phyloP scores from a whole-genome alignment of 1,140 invertebrate species.

The Aphelinus certus region DNA sequence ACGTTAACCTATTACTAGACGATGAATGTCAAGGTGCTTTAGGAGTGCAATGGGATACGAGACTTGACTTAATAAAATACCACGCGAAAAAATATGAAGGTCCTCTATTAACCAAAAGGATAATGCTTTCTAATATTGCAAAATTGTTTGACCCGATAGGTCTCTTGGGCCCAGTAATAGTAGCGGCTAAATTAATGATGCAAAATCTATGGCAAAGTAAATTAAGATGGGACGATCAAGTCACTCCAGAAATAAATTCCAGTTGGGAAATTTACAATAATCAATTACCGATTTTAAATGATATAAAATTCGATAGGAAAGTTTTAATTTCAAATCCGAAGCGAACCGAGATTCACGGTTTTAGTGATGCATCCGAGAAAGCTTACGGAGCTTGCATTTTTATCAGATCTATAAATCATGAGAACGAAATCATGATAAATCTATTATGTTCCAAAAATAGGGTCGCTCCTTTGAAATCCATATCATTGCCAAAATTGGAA shows the following conservation, averaged over 20 bases:
- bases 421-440: not conserved
- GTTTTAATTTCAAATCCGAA: not conserved
- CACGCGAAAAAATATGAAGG: too few species aligned
- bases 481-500: slow-evolving; percentile 4
- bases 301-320: not conserved
- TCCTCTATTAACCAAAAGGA: not conserved
- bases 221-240: not conserved
- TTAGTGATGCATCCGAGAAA: slow-evolving; percentile 17
- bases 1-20: not conserved
- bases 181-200: not conserved
- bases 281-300: not conserved
- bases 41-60: too few species aligned
- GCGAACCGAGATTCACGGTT: slow-evolving; percentile 7
- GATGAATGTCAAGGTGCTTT: too few species aligned
- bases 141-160: not conserved
- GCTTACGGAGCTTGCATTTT: slow-evolving; percentile 18
- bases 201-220: not conserved
- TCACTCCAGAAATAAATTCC: not conserved
- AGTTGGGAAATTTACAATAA: not conserved
- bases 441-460: slow-evolving; percentile 18
- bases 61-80: too few species aligned
- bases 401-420: not conserved
- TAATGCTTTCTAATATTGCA: not conserved
- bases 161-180: not conserved
- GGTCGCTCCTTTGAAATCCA: slow-evolving; percentile 16